A percentile compares a stretch with the other conserved stretches of the same genome.
These are phyloP conservation scores for Alces alces DNA, from an alignment of 2,113 vertebrate genomes.

Conservation along the genomic window DNA sequence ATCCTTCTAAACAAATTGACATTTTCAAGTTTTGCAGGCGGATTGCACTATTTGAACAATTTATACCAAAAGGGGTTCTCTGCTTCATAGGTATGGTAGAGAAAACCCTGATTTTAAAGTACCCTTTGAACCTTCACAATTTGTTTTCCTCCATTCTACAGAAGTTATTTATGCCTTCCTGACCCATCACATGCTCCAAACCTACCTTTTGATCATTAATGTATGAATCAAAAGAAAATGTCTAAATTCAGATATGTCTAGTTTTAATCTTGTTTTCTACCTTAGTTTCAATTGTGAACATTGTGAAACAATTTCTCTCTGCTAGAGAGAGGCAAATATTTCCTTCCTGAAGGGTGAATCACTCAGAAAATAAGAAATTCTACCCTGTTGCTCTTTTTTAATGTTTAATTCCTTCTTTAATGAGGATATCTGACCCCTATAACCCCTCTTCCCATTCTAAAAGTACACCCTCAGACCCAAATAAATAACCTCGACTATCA, in stretches of 20 bases:
- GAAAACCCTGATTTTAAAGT: not conserved
- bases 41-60: not conserved
- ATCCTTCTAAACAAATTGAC: constrained; percentile 7
- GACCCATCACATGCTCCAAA: not conserved
- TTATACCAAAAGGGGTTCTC: not conserved
- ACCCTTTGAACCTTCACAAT: not conserved
- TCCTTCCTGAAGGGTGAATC: constrained; percentile 69
- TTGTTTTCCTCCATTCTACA: not conserved
- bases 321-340: constrained; percentile 52
- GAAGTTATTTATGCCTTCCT: not conserved
- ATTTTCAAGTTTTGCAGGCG: not conserved
- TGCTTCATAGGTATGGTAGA: not conserved
- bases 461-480: constrained; percentile 64
- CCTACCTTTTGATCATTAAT: not conserved
- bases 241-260: not conserved
- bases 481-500: constrained; percentile 70
- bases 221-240: not conserved
- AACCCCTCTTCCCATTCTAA: constrained; percentile 63
- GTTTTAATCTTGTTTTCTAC: constrained; percentile 32
- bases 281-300: not conserved
- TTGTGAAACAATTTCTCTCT: constrained; percentile 29
- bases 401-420: constrained; percentile 67
- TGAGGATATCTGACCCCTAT: constrained; percentile 59
- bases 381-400: constrained; percentile 48
- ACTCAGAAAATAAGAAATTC: constrained; percentile 67